Percentiles rank a stretch among this genome's conserved stretches.
Conservation (phyloP, 2,797 vertebrate genomes). For the Tamandua tetradactyla region DNA sequence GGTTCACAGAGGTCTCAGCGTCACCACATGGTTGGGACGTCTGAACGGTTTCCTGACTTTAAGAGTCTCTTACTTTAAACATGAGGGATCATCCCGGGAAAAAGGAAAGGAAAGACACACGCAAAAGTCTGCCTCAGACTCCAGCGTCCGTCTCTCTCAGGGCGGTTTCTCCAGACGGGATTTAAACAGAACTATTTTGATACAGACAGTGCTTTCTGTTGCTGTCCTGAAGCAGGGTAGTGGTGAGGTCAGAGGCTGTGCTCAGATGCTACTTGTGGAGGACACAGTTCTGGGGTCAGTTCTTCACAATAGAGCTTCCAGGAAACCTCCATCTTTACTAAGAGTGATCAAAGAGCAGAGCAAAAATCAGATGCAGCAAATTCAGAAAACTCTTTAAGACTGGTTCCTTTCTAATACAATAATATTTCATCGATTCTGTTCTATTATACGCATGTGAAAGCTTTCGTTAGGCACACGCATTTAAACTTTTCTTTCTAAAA, state of each 20-base stretch:
- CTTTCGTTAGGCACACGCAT: not conserved
- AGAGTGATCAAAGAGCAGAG: not conserved
- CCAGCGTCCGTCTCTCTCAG: not conserved
- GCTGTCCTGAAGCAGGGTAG: not conserved
- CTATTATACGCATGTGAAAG: not conserved
- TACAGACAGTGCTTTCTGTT: not conserved
- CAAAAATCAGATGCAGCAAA: not conserved
- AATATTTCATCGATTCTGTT: not conserved
- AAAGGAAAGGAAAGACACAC: slow-evolving; percentile 76
- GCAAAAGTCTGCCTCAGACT: slow-evolving; percentile 78
- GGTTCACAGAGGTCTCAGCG: slow-evolving; percentile 83
- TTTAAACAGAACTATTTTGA: slow-evolving; percentile 46
- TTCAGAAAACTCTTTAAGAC: not conserved
- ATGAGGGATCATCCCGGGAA: slow-evolving; percentile 73
- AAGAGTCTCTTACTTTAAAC: slow-evolving; percentile 86
- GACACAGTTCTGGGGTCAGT: not conserved
- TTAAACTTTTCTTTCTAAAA: not conserved
- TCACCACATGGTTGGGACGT: slow-evolving; percentile 86
- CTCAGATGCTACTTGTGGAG: not conserved
- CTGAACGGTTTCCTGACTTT: slow-evolving; percentile 88
- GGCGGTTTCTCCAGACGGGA: not conserved
- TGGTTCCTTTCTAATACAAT: not conserved
- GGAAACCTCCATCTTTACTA: not conserved
- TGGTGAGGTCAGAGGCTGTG: not conserved
- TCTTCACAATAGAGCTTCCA: not conserved